Conservation (phyloP, 30 jellyfish, hydroid and myxozoan genomes). For the Turritopsis dohrnii region DNA sequence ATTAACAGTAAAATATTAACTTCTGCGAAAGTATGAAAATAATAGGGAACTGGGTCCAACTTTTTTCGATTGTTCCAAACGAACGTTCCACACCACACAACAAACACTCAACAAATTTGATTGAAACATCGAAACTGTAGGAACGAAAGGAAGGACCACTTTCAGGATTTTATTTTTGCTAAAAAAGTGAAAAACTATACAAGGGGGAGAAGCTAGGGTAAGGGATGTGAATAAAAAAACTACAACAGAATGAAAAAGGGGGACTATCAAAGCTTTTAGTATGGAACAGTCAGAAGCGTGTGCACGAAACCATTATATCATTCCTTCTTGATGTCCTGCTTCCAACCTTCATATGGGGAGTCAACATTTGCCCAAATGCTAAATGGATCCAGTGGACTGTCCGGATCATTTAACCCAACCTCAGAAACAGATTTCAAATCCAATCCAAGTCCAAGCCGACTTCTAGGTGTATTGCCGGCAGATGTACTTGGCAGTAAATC, state of each 20-base stretch:
- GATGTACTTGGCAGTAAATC: slow-evolving; percentile 48
- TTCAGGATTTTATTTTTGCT: not conserved
- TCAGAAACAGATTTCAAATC: slow-evolving; percentile 54
- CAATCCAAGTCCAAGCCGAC: slow-evolving; percentile 92
- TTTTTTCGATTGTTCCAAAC: not conserved
- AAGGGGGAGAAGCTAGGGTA: not conserved
- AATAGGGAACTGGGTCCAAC: not conserved
- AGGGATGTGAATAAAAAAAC: not conserved
- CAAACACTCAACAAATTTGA: not conserved
- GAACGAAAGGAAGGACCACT: not conserved
- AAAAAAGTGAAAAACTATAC: not conserved
- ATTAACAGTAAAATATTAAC: no score
- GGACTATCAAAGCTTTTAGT: no score
- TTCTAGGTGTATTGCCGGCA: slow-evolving; percentile 59
- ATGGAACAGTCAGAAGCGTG: not conserved
- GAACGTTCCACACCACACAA: not conserved
- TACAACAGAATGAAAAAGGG: not conserved
- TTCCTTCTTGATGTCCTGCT: slow-evolving; percentile 83
- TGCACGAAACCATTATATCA: not conserved
- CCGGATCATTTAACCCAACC: slow-evolving; percentile 45
- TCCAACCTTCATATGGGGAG: slow-evolving; percentile 98
- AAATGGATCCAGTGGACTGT: slow-evolving; percentile 86
- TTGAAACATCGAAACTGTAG: not conserved
- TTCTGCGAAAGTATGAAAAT: not conserved
- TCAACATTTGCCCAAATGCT: slow-evolving; percentile 80